Conservation (phyloP, 2,113 vertebrate species). For the Caranx melampygus region DNA sequence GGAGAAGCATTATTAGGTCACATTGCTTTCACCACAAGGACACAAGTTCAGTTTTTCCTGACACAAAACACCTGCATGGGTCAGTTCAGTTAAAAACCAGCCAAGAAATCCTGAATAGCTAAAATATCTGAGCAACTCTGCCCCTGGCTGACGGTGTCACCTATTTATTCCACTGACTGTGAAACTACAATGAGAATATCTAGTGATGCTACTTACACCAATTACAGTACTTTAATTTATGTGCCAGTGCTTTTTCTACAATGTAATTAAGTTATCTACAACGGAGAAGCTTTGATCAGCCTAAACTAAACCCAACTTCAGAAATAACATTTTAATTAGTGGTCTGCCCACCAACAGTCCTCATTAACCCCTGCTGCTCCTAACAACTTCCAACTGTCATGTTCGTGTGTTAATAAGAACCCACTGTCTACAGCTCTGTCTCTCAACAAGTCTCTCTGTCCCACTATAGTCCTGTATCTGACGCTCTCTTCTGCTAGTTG, state of each 20-base stretch:
- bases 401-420: slow-evolving; percentile 35
- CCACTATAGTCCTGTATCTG: slow-evolving; percentile 7
- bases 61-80: slow-evolving; percentile 54
- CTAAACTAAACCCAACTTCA: slow-evolving; percentile 46
- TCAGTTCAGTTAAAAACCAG: slow-evolving; percentile 36
- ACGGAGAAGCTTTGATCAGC: slow-evolving; percentile 50
- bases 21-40: slow-evolving; percentile 61
- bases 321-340: slow-evolving; percentile 69
- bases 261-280: slow-evolving; percentile 51
- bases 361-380: slow-evolving; percentile 44
- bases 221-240: neutral
- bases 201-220: neutral
- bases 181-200: slow-evolving; percentile 2
- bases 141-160: neutral
- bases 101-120: slow-evolving; percentile 11
- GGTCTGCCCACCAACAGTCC: slow-evolving; percentile 45
- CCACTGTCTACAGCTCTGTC: slow-evolving; percentile 30
- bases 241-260: slow-evolving; percentile 17
- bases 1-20: slow-evolving; percentile 70
- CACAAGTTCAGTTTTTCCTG: slow-evolving; percentile 49
- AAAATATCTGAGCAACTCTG: slow-evolving; percentile 9
- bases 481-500: slow-evolving; percentile 8
- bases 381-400: slow-evolving; percentile 45
- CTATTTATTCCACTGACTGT: slow-evolving; percentile 9
- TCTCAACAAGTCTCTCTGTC: slow-evolving; percentile 18